Evolutionary conservation across 2,888 invertebrate species (phyloP).

Genomic region (Archips crataeganus): DNA sequence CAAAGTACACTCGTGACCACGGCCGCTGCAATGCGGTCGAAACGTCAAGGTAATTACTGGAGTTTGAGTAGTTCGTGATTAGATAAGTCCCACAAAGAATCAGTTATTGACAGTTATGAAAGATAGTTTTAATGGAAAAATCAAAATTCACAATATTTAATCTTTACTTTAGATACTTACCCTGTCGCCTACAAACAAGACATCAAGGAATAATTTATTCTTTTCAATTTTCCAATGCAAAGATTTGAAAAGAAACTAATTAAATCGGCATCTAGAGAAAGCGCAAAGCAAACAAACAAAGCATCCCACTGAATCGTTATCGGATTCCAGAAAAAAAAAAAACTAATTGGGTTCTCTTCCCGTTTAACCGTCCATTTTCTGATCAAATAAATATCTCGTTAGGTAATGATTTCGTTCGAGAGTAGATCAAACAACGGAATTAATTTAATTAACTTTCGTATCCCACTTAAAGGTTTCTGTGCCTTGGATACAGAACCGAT

Average conservation of each 20-base stretch:
- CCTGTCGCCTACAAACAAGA: no score
- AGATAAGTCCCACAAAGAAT: no score
- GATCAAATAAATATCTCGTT: conserved; percentile 40
- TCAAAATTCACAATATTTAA: no score
- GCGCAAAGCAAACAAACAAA: conserved; percentile 18
- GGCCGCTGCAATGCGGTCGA: no score
- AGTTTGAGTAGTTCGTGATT: no score
- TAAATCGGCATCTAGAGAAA: conserved; percentile 9
- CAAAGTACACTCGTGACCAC: no score
- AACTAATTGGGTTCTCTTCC: conserved; percentile 29
- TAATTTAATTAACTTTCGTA: conserved; percentile 59
- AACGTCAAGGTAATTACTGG: no score
- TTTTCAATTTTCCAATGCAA: neutral
- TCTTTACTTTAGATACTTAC: no score
- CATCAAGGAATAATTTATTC: no score
- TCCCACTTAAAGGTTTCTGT: conserved; percentile 44
- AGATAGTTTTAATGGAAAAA: no score
- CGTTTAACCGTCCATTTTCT: conserved; percentile 27
- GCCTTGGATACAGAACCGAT: conserved; percentile 15
- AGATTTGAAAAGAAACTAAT: conserved; percentile 10
- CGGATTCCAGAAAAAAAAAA: conserved; percentile 24
- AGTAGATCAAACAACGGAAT: conserved; percentile 44
- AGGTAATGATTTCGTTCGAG: conserved; percentile 32
- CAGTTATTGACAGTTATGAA: no score
- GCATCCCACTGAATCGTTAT: conserved; percentile 4